Evolutionary conservation across 2,113 vertebrate genomes (phyloP), one percentile per base, ranked within the genome.

Genomic region (Ranitomeya variabilis): DNA sequence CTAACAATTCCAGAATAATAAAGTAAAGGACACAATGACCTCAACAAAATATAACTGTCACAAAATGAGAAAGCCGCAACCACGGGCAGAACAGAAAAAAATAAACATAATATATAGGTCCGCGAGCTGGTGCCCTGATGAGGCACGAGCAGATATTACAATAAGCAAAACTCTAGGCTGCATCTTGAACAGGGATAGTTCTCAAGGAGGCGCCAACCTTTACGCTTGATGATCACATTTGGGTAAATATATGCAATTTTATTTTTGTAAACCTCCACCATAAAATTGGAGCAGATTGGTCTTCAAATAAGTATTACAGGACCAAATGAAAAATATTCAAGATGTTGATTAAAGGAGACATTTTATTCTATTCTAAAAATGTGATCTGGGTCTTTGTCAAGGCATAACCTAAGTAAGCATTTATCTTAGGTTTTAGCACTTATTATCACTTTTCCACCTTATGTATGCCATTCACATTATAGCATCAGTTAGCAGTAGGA

Each of bases 1-100:
- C 87, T 89, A 69, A 89, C 82, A 82, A 85, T 89, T 89, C 78
- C 18, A n/a, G 73, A 89, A 84, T 89, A 89, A 79, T 85, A 89
- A 89, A 78, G 62, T 55, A 85, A 85, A 89, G 87, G 87, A 67
- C 87, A 85, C 87, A 15, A 59, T 89, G 87, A 89, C 87, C 87
- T 89, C 67, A 74, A 89, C 59, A 89, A 77, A 89, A 85, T 79
- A 37, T 69, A 55, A 12, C 57, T 85, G 81, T 76, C 51, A 79
- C 80, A 88, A 76, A 67, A 59, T 6, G 60, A 69, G 16, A 45
- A 59, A 21, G 31, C 16, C 10, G 54, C 82, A 85, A n/a, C 59
- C 18, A 66, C n/a, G 79, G 71, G 12, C 51, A 54, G 60, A 60
- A 54, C 81, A 78, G 87, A 83, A 84, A 83, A 84, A 83, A 78